phyloP scores from a whole-genome alignment of 2,888 invertebrate species.

The Trachelus troglodyta region DNA sequence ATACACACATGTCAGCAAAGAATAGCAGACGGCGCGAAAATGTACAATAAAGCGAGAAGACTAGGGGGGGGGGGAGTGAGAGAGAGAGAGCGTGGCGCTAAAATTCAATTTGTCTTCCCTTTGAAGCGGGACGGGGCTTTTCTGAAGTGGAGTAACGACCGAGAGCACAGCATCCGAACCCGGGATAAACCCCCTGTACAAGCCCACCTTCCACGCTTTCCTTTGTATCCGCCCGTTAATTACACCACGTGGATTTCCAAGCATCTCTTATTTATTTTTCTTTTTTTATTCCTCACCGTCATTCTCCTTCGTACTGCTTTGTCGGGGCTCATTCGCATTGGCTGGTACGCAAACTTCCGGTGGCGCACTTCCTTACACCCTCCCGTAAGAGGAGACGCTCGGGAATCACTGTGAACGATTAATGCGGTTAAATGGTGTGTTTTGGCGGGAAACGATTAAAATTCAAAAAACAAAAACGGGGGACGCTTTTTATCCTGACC shows the following conservation, averaged over 20 bases:
- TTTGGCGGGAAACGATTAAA: no score
- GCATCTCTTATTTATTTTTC: not conserved
- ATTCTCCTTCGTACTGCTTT: not conserved
- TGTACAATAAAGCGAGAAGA: not conserved
- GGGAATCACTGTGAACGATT: no score
- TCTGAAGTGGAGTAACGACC: not conserved
- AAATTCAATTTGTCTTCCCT: slow-evolving; percentile 46
- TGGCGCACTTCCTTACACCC: no score
- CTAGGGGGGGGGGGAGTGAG: not conserved
- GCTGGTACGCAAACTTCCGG: no score
- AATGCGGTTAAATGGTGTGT: no score
- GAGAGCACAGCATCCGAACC: not conserved
- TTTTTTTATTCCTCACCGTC: not conserved
- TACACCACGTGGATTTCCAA: not conserved
- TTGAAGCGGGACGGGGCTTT: slow-evolving; percentile 30
- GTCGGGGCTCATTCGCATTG: no score
- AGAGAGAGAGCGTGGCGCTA: slow-evolving; percentile 28
- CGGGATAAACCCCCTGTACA: no score
- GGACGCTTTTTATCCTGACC: no score
- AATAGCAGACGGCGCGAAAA: not conserved
- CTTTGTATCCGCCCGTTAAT: slow-evolving; percentile 1
- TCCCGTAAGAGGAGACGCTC: no score
- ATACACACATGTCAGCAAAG: not conserved
- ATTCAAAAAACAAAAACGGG: no score
- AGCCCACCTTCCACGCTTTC: not conserved